Conservation (phyloP, 2,113 vertebrate species). For the Pelmatolapia mariae region DNA sequence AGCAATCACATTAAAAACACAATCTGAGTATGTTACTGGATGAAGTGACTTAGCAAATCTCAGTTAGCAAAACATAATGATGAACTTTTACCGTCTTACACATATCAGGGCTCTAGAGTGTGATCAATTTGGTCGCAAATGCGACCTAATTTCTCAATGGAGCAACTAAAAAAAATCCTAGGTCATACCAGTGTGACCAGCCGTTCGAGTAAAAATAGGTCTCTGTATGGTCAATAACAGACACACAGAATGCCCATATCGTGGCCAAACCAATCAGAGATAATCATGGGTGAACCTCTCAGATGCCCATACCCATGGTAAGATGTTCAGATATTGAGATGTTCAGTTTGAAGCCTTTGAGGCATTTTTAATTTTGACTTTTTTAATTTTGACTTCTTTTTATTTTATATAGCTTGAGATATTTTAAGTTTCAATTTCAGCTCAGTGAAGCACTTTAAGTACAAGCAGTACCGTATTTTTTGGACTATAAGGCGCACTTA, state of each 20-base stretch:
- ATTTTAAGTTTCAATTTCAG: background rate
- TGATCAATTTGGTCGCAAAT: background rate
- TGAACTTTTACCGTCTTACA: background rate
- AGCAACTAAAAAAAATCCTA: background rate
- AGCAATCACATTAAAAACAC: background rate
- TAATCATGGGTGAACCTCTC: background rate
- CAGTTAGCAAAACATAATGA: background rate
- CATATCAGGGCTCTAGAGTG: background rate
- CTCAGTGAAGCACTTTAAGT: background rate
- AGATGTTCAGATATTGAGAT: background rate
- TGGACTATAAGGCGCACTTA: background rate
- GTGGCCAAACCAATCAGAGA: background rate
- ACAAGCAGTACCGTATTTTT: background rate
- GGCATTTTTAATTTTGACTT: background rate
- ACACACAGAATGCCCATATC: background rate
- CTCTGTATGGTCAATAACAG: background rate
- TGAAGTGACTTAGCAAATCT: background rate
- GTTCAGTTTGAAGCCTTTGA: background rate
- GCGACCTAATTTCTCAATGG: background rate
- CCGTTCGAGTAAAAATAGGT: background rate
- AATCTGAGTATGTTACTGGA: background rate
- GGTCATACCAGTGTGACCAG: background rate
- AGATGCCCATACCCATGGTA: background rate
- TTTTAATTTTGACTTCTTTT: background rate
- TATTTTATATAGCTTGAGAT: background rate